Conservation (phyloP, 1,140 invertebrate genomes). For the Plodia interpunctella region DNA sequence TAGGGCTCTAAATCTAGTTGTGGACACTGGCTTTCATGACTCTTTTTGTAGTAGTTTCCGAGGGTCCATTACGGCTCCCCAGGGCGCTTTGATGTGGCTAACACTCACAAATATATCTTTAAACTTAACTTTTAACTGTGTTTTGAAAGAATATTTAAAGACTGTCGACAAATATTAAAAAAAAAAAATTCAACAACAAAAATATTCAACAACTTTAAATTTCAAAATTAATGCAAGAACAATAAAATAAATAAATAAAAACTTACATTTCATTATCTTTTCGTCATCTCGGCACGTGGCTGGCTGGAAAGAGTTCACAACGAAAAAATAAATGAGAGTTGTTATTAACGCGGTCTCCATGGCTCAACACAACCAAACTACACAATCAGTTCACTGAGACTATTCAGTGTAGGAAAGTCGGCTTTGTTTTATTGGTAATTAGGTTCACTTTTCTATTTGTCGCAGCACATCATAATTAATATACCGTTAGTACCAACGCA, state of each 20-base stretch:
- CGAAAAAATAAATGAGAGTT: slow-evolving; percentile 11
- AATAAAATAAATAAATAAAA: background rate
- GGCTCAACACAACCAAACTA: slow-evolving; percentile 17
- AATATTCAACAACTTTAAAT: no score
- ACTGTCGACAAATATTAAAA: no score
- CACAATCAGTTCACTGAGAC: background rate
- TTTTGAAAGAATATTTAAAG: background rate
- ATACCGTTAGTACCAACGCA: slow-evolving; percentile 27
- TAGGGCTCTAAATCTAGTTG: slow-evolving; percentile 50
- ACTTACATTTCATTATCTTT: slow-evolving; percentile 61
- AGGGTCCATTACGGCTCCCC: slow-evolving; percentile 52
- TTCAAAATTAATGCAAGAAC: background rate
- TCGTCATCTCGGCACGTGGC: slow-evolving; percentile 55
- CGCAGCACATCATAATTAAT: slow-evolving; percentile 30
- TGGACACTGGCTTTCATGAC: slow-evolving; percentile 35
- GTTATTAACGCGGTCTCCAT: slow-evolving; percentile 12
- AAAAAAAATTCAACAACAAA: no score
- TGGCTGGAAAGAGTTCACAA: background rate
- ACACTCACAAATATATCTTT: slow-evolving; percentile 34
- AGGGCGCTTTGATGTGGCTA: slow-evolving; percentile 38
- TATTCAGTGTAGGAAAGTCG: slow-evolving; percentile 7
- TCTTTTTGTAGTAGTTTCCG: slow-evolving; percentile 50
- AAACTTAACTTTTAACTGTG: slow-evolving; percentile 23
- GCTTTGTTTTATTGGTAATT: slow-evolving; percentile 11
- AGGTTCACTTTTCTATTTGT: slow-evolving; percentile 19